Evolutionary conservation across 1,140 invertebrate genomes (phyloP).

Genomic region (Venturia canescens): DNA sequence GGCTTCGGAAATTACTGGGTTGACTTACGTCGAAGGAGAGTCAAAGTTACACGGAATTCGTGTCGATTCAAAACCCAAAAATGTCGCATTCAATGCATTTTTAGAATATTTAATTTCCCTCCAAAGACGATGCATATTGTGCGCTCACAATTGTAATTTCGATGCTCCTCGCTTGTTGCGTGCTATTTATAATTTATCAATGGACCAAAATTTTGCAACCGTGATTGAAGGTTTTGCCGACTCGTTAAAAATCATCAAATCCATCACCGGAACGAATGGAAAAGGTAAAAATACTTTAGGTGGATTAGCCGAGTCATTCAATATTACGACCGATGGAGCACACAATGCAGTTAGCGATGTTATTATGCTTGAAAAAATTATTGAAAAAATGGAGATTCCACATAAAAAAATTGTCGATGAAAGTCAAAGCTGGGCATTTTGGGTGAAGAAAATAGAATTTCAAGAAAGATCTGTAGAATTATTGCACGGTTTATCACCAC

Average conservation of each 20-base stretch:
- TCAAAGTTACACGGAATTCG: conserved; percentile 6
- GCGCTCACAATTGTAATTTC: conserved; percentile 34
- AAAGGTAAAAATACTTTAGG: not conserved
- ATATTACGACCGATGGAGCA: not conserved
- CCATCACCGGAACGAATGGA: not conserved
- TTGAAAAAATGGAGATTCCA: not conserved
- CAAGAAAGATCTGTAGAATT: not conserved
- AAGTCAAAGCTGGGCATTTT: not conserved
- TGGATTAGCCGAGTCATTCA: not conserved
- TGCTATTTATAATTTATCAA: not conserved
- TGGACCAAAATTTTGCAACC: conserved; percentile 13
- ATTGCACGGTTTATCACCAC: no score
- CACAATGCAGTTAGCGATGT: conserved; percentile 24
- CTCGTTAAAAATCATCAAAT: conserved; percentile 4
- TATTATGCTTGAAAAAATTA: not conserved
- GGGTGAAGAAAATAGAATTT: conserved; percentile 1
- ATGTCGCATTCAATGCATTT: conserved; percentile 11
- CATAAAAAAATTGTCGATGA: not conserved
- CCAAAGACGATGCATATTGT: conserved; percentile 7
- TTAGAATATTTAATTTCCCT: not conserved
- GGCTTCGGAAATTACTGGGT: conserved; percentile 23
- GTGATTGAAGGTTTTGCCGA: conserved; percentile 15
- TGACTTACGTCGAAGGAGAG: conserved; percentile 25
- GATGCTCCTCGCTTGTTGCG: conserved; percentile 17
- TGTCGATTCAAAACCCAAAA: conserved; percentile 12